phyloP scores from a whole-genome alignment of 2,113 vertebrate species.

The Pseudorectes ferrugineus region DNA sequence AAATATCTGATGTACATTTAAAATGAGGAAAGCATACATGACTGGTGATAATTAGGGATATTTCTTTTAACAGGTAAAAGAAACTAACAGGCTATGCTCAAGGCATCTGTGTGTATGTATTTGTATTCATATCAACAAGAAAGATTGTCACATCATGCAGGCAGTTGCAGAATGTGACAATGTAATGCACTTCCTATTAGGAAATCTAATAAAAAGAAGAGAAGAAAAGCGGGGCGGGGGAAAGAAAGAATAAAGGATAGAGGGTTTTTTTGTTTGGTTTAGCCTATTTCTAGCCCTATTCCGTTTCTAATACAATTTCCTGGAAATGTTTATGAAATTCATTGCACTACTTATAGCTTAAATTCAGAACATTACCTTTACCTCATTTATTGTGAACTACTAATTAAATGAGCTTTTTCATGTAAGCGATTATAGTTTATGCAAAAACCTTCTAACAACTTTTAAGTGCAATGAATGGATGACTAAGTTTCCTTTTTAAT shows the following conservation, averaged over 20 bases:
- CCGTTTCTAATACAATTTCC: neutral
- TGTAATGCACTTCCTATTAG: neutral
- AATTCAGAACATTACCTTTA: neutral
- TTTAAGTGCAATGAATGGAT: neutral
- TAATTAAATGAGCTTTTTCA: neutral
- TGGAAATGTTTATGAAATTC: neutral
- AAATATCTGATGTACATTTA: neutral
- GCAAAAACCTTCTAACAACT: neutral
- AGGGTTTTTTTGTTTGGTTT: neutral
- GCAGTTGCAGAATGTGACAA: neutral
- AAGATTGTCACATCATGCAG: neutral
- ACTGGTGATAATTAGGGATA: neutral
- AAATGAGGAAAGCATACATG: neutral
- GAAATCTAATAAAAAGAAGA: neutral
- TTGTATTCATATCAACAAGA: neutral
- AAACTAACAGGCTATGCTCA: neutral
- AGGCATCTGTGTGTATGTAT: neutral
- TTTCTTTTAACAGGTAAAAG: neutral
- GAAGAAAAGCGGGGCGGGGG: rapidly evolving
- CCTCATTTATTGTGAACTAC: neutral
- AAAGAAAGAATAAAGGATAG: too few species aligned
- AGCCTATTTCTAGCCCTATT: neutral
- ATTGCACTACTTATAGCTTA: neutral
- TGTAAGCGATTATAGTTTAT: neutral
- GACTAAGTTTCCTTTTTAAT: neutral